These are phyloP conservation scores for Campaea margaritaria DNA, from an alignment of 2,888 invertebrate genomes.

Conservation along the genomic window DNA sequence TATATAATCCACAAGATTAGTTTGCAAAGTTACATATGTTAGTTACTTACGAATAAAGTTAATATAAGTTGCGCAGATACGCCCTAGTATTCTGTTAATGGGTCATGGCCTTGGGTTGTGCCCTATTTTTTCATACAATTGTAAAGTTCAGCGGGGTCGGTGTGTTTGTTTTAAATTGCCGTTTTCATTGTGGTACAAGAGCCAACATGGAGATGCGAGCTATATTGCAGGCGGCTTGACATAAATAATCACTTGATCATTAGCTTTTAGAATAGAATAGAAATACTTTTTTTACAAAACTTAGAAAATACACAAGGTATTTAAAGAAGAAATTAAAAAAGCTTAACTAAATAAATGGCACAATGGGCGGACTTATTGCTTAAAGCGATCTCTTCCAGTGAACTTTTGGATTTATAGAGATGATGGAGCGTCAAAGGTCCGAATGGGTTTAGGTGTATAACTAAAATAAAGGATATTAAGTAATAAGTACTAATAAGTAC, in stretches of 20 bases:
- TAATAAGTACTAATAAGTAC: too few species aligned
- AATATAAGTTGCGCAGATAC: slow-evolving; percentile 1
- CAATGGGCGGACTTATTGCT: too few species aligned
- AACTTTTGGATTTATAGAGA: too few species aligned
- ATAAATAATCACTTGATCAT: neutral
- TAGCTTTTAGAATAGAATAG: neutral
- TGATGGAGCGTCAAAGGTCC: too few species aligned
- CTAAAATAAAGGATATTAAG: too few species aligned
- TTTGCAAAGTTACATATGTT: neutral
- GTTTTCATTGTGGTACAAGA: slow-evolving; percentile 31
- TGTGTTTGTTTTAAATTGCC: slow-evolving; percentile 42
- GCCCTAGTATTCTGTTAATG: slow-evolving; percentile 29
- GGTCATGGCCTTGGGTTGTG: slow-evolving; percentile 41
- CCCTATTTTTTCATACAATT: slow-evolving; percentile 44
- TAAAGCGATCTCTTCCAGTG: too few species aligned
- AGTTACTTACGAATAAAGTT: neutral
- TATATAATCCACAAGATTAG: too few species aligned
- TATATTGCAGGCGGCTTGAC: neutral
- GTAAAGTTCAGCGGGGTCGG: slow-evolving; percentile 36
- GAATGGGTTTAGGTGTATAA: too few species aligned
- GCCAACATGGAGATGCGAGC: neutral
- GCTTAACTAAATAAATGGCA: too few species aligned
- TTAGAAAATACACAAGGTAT: too few species aligned
- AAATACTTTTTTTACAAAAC: too few species aligned
- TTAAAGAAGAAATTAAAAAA: too few species aligned